Evolutionary conservation across 2,113 vertebrate genomes (phyloP), one percentile per base, ranked within the genome.

Genomic region (Taxidea taxus): DNA sequence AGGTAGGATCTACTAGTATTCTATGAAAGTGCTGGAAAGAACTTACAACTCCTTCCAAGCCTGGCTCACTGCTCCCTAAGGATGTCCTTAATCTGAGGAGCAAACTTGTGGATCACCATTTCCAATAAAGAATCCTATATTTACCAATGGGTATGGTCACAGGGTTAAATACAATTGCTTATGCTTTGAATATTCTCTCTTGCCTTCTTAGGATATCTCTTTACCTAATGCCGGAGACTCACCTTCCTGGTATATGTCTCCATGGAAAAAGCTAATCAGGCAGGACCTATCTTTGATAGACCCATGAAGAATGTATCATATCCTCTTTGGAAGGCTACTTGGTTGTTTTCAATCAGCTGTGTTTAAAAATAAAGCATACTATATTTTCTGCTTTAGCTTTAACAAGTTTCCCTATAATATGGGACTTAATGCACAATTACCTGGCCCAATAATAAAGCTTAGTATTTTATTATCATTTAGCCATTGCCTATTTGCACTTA

Each of bases 281-380:
- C 2, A 21, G 42, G 12, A 47, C 3, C 10, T 25, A 39, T 25
- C 25, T 44, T 44, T 23, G 66, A 20, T 9, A 90, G n/a, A 4
- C 23, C 44, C 20, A 15, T 4, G 8, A 70, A 74, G 15, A 23
- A n/a, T 4, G 1, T 31, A 7, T 7, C 6, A 1, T 34, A 7
- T 3, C 4, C 16, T 27, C 10, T 60, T 13, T 54, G 2, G 74
- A 66, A 42, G 21, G 3, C 31, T 9, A 34, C 3, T 42, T 58
- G 27, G 4, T 60, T 23, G 20, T 64, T 95, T 91, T 87, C 68
- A 87, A 25, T 83, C 21, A 87, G 25, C 34, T 84, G 1, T 84
- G 27, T 27, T 78, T 64, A 39, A 77, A 47, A 66, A 64, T 14
- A n/a, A 8, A n/a, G 13, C 31, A 37, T 49, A 56, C 31, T 86